Evolutionary conservation across 2,113 vertebrate genomes (phyloP).

Genomic region (Lagenorhynchus albirostris): DNA sequence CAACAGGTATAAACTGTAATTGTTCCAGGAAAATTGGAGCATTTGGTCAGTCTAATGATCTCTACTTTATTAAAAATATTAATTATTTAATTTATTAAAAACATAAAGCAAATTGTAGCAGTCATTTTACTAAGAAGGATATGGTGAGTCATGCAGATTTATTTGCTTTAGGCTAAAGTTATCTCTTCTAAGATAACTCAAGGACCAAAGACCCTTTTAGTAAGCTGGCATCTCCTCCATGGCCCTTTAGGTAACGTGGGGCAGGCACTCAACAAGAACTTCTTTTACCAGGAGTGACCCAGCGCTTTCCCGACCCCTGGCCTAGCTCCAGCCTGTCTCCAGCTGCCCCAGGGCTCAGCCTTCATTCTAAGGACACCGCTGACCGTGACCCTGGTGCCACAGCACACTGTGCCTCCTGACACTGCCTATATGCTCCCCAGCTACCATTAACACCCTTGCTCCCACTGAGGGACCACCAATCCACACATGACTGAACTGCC

Average conservation of each 20-base stretch:
- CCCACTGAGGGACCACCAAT: background rate
- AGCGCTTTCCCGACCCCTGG: background rate
- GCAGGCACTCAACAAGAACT: background rate
- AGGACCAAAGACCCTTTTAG: background rate
- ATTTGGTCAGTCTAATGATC: background rate
- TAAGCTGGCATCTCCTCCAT: background rate
- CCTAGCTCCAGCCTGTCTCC: background rate
- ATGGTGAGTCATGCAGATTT: background rate
- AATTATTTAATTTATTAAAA: constrained; percentile 28
- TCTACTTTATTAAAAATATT: constrained; percentile 35
- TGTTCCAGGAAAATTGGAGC: background rate
- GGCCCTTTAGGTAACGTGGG: background rate
- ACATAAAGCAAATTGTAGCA: background rate
- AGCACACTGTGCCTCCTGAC: background rate
- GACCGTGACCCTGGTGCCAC: background rate
- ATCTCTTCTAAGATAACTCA: background rate
- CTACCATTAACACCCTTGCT: background rate
- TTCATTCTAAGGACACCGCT: background rate
- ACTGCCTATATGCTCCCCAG: background rate
- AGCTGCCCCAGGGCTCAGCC: background rate
- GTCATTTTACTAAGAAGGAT: background rate
- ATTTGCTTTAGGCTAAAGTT: background rate
- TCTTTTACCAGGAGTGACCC: background rate
- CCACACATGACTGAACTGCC: background rate
- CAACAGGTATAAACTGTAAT: background rate